Evolutionary conservation across 2,888 invertebrate species (phyloP).

Genomic region (Suillia variegata): DNA sequence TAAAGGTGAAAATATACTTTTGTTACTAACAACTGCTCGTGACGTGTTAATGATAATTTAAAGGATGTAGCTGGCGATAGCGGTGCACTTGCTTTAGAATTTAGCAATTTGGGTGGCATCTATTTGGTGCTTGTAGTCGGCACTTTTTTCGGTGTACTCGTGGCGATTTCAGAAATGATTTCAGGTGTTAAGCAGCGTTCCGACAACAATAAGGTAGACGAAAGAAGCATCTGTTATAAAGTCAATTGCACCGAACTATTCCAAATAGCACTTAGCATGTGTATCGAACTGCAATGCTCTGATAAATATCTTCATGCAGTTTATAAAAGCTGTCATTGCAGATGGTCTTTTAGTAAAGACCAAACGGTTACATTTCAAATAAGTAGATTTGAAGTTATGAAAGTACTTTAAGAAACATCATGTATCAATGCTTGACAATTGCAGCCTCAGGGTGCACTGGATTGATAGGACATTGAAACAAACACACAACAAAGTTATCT

Average conservation of each 20-base stretch:
- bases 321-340: no score
- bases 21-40: not conserved
- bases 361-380: no score
- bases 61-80: conserved; percentile 51
- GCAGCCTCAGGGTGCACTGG: no score
- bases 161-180: conserved; percentile 54
- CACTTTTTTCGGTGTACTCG: conserved; percentile 54
- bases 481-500: no score
- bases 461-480: no score
- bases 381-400: no score
- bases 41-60: conserved; percentile 22
- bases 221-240: no score
- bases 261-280: not conserved
- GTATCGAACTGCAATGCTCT: no score
- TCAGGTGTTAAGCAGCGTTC: conserved; percentile 55
- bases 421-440: no score
- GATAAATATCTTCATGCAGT: no score
- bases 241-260: not conserved
- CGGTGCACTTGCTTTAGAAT: conserved; percentile 63
- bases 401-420: no score
- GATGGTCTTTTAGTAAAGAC: no score
- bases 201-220: conserved; percentile 54
- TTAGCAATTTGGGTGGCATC: conserved; percentile 73
- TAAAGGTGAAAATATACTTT: conserved; percentile 10
- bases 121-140: conserved; percentile 68